Conservation (phyloP, 2,797 vertebrate genomes). For the Melanotaenia trifasciata region DNA sequence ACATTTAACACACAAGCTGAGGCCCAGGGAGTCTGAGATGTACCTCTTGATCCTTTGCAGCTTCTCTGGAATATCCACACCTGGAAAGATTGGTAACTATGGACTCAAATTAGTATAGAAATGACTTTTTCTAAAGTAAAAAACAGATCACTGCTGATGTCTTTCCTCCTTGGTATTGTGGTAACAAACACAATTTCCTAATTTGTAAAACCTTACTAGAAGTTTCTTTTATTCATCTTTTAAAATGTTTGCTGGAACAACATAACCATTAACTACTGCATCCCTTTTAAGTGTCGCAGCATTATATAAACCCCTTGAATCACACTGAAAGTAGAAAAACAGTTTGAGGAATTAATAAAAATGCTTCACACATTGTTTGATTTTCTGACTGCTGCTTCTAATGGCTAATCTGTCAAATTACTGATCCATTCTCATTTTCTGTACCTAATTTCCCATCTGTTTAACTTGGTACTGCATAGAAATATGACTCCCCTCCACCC, state of each 20-base stretch:
- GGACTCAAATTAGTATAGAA: background rate
- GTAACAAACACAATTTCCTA: background rate
- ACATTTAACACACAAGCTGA: background rate
- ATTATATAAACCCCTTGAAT: conserved; percentile 10
- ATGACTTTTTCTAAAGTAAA: too few relatives aligned
- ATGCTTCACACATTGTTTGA: conserved; percentile 24
- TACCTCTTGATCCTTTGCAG: background rate
- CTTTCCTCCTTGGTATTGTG: background rate
- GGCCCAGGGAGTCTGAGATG: background rate
- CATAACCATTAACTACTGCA: too few relatives aligned
- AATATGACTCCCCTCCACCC: background rate
- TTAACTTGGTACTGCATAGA: conserved; percentile 1
- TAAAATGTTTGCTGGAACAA: too few relatives aligned
- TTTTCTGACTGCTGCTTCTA: conserved; percentile 25
- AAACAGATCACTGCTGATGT: background rate
- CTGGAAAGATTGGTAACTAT: background rate
- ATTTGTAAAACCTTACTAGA: background rate
- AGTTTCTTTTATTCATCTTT: too few relatives aligned
- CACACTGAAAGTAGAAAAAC: background rate
- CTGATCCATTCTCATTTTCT: conserved; percentile 20
- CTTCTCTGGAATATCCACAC: background rate
- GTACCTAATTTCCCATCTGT: conserved; percentile 29
- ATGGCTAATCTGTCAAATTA: conserved; percentile 33
- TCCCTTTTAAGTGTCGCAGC: background rate
- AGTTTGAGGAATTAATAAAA: conserved; percentile 8